These are phyloP conservation scores for Hephaestus fuliginosus DNA, from an alignment of 2,797 vertebrate genomes.

Conservation along the genomic window DNA sequence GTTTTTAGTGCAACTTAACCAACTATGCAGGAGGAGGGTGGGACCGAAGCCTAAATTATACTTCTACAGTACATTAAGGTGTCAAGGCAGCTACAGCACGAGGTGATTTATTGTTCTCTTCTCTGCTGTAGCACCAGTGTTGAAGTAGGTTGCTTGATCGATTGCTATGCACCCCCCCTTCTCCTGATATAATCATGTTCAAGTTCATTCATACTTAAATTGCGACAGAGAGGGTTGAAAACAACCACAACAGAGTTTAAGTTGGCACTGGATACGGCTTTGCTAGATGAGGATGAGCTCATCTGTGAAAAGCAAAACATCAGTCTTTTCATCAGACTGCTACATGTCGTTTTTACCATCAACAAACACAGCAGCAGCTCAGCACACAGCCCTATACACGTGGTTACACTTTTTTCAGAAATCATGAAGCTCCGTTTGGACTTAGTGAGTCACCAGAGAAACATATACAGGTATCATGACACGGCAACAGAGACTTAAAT, in stretches of 20 bases:
- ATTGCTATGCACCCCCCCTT: slow-evolving; percentile 3
- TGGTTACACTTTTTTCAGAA: slow-evolving; percentile 9
- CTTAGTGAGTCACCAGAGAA: neutral
- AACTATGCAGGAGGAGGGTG: neutral
- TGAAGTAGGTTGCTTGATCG: slow-evolving; percentile 16
- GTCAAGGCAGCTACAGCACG: slow-evolving; percentile 22
- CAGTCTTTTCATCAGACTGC: neutral
- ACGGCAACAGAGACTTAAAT: neutral
- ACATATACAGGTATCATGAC: neutral
- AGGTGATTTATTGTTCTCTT: slow-evolving; percentile 38
- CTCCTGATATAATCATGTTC: slow-evolving; percentile 22
- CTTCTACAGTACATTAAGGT: slow-evolving; percentile 21
- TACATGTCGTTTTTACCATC: neutral
- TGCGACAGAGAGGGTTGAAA: slow-evolving; percentile 9
- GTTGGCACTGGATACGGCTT: slow-evolving; percentile 10
- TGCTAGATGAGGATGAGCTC: slow-evolving; percentile 14
- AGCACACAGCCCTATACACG: neutral
- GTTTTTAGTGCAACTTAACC: slow-evolving; percentile 13
- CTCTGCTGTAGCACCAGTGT: slow-evolving; percentile 9
- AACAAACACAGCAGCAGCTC: slow-evolving; percentile 17
- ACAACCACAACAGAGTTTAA: slow-evolving; percentile 25
- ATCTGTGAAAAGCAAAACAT: slow-evolving; percentile 27
- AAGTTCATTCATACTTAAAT: slow-evolving; percentile 2
- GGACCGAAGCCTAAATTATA: slow-evolving; percentile 26
- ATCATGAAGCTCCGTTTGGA: neutral